Conservation (phyloP, 2,113 vertebrate species). For the Tenebrosternarchus preto region DNA sequence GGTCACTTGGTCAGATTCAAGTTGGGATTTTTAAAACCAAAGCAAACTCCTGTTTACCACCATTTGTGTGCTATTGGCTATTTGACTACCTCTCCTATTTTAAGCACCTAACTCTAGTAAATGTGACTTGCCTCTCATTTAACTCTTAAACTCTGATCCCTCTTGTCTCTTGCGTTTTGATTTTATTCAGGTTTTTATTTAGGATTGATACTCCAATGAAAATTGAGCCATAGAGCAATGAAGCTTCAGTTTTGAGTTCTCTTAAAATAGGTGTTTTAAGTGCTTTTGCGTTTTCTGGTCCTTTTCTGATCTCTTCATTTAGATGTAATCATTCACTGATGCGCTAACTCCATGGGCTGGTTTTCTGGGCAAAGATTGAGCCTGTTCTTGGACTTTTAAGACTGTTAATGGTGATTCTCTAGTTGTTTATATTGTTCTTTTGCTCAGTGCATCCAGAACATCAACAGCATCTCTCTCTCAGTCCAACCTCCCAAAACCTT, state of each 20-base stretch:
- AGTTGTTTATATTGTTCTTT: background rate
- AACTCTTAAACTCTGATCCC: background rate
- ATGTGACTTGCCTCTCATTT: background rate
- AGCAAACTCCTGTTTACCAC: slow-evolving; percentile 25
- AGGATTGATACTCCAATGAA: background rate
- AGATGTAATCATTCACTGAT: background rate
- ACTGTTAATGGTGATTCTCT: background rate
- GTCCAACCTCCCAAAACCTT: background rate
- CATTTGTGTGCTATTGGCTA: slow-evolving; percentile 24
- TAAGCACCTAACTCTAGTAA: slow-evolving; percentile 7
- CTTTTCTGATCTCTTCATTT: background rate
- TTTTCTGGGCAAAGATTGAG: background rate
- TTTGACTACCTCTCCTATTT: slow-evolving; percentile 47
- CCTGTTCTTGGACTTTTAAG: background rate
- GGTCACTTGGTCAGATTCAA: background rate
- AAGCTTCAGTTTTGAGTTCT: background rate
- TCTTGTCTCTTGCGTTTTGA: background rate
- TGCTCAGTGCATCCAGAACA: background rate
- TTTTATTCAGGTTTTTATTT: background rate
- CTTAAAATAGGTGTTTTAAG: background rate
- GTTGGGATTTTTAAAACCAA: slow-evolving; percentile 28
- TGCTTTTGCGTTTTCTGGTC: background rate
- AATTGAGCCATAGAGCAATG: background rate
- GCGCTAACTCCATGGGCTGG: background rate
- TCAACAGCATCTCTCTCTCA: background rate